Evolutionary conservation across 1,140 invertebrate species (phyloP).

Genomic region (Hypsibius dujardini): DNA sequence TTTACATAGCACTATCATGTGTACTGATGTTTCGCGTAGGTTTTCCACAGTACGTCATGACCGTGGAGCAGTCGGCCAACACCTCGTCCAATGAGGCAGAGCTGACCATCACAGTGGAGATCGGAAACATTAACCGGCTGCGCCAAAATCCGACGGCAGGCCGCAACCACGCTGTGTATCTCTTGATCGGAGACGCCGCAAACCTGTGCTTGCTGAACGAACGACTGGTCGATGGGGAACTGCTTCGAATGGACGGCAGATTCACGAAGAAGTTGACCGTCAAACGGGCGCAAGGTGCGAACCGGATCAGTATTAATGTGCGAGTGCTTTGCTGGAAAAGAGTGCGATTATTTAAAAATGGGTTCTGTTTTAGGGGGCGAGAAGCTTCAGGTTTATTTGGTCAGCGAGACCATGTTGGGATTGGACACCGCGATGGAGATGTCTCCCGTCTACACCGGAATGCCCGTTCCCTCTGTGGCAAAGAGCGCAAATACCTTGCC

Average conservation of each 20-base stretch:
- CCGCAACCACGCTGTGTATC: constrained; percentile 28
- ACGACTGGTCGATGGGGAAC: constrained; percentile 29
- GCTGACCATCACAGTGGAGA: constrained; percentile 25
- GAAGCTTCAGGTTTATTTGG: constrained; percentile 29
- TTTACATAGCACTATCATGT: too few species aligned
- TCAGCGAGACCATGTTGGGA: constrained; percentile 28
- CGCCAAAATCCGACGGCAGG: constrained; percentile 21
- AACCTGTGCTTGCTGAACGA: constrained; percentile 32
- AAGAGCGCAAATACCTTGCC: neutral
- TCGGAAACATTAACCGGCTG: constrained; percentile 27
- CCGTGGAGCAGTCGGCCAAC: constrained; percentile 32
- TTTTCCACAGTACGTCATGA: constrained; percentile 36
- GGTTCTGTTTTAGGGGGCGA: constrained; percentile 24
- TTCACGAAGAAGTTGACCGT: constrained; percentile 29
- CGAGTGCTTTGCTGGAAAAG: too few species aligned
- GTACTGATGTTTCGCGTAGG: constrained; percentile 20
- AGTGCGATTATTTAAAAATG: too few species aligned
- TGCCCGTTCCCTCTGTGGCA: neutral
- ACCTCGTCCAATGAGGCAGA: constrained; percentile 24
- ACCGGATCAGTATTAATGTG: too few species aligned
- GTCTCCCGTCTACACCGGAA: neutral
- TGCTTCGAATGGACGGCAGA: constrained; percentile 25
- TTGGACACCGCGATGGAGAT: neutral
- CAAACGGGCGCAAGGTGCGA: constrained; percentile 22
- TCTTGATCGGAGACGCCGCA: constrained; percentile 33